Evolutionary conservation across 2,113 vertebrate species (phyloP).

Genomic region (Cathartes aura): DNA sequence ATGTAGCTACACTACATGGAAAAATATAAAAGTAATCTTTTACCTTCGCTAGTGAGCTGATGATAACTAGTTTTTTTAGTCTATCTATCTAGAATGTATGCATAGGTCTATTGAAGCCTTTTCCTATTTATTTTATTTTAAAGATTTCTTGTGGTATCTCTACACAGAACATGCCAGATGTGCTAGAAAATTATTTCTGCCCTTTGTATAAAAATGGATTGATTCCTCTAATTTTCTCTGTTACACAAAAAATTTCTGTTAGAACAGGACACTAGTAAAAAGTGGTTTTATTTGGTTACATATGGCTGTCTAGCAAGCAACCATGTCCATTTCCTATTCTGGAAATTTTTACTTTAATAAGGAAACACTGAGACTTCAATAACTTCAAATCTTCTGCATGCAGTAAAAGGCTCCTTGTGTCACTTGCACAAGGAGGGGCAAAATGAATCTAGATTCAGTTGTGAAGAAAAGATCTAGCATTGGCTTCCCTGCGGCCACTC

Average conservation of each 20-base stretch:
- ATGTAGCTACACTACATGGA: background rate
- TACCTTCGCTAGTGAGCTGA: background rate
- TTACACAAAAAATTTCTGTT: slow-evolving; percentile 25
- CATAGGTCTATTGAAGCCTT: background rate
- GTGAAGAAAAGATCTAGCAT: background rate
- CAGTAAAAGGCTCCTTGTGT: background rate
- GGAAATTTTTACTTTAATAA: slow-evolving; percentile 26
- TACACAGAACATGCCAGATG: background rate
- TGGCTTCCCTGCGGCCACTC: background rate
- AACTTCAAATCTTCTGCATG: background rate
- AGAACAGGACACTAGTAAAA: slow-evolving; percentile 32
- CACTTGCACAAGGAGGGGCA: background rate
- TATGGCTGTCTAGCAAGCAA: slow-evolving; percentile 7
- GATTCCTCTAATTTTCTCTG: slow-evolving; percentile 8
- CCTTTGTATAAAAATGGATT: slow-evolving; percentile 12
- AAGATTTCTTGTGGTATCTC: background rate
- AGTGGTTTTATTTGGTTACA: background rate
- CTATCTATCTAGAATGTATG: background rate
- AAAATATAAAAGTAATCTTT: background rate
- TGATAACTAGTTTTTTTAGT: background rate
- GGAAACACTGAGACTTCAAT: slow-evolving; percentile 2
- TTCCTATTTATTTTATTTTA: background rate
- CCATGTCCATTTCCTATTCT: background rate
- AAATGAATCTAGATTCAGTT: background rate
- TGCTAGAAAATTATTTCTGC: background rate